Conservation (phyloP, 2,113 vertebrate genomes). For the Halcyon malimbica region DNA sequence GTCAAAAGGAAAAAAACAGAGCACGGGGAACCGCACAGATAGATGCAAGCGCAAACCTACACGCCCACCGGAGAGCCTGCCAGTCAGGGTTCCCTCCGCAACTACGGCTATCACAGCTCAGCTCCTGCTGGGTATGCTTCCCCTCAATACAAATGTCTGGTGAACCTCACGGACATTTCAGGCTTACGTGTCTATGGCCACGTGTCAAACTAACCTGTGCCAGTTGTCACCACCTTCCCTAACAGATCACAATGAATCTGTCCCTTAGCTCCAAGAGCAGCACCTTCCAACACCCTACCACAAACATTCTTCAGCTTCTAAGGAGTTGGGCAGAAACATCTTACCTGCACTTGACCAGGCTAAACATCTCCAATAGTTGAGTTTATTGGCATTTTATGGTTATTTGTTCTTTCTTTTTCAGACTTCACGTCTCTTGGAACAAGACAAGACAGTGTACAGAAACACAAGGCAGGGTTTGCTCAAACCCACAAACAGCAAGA, state of each 20-base stretch:
- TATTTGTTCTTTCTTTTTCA: background rate
- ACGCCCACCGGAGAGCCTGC: background rate
- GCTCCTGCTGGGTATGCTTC: background rate
- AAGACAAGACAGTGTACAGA: slow-evolving; percentile 57
- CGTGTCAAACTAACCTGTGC: background rate
- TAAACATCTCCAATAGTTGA: background rate
- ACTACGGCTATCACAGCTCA: background rate
- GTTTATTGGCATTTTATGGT: background rate
- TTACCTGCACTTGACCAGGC: background rate
- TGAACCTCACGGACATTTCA: background rate
- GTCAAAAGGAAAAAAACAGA: background rate
- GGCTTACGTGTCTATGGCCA: background rate
- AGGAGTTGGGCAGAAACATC: background rate
- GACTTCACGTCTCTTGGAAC: background rate
- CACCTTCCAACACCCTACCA: background rate
- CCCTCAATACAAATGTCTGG: background rate
- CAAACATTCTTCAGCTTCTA: background rate
- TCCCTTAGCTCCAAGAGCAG: background rate
- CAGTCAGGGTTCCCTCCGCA: background rate
- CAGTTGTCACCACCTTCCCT: background rate
- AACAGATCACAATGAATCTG: background rate
- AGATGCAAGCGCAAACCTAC: background rate
- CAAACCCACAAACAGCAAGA: slow-evolving; percentile 53
- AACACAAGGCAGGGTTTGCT: slow-evolving; percentile 52
- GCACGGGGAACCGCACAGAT: background rate